Base-by-base conservation (phyloP, 2,113 vertebrate species). In the Lepisosteus oculatus region DNA sequence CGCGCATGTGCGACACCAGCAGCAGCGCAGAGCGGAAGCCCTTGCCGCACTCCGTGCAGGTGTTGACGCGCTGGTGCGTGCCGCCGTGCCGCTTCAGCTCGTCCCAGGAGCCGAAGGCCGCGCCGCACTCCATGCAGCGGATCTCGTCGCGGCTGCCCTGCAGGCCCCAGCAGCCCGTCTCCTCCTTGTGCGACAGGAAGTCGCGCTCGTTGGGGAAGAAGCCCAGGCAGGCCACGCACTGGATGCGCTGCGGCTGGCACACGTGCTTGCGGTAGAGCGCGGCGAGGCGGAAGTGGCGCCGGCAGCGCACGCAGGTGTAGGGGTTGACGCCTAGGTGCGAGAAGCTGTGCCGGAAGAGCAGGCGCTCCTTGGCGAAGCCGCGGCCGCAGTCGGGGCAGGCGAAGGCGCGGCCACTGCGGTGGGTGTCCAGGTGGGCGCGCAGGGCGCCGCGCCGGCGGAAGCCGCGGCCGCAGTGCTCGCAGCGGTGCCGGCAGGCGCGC, bases 1-100 rank as follows among this genome's bases (percentile, higher is more conserved):
- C 95, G 0, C 95, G 92, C 91, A 96, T 95, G 85, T 97, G 95
- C 65, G 92, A 95, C 82, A 93, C 92, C 4, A 97, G 87, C 72
- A 95, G 84, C 14, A 95, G 86, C 0, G 95, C 92, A 0, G 94
- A 94, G 8, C 94, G 93, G 82, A 96, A 97, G 41, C 95, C 94
- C 77, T 95, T 96, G 8, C 93, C 92, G 0, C 95, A 96, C 61
- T 95, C 93, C 0, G 88, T 88, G 0, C 96, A 97, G 62, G 89
- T 92, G 72, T 96, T 91, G 67, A 95, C 91, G 47, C 94, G 90
- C 86, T 96, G 95, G 81, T 97, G 95, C 74, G 93, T 94, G 3
- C 95, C 90, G 2, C 91, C 89, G 14, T 97, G 95, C 73, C 93
- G 92, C 72, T 93, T 94, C 54, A 96, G 81, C 69, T 95, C 95